Evolutionary conservation across 1,140 invertebrate genomes (phyloP).

Genomic region (Neuroterus valhalla): DNA sequence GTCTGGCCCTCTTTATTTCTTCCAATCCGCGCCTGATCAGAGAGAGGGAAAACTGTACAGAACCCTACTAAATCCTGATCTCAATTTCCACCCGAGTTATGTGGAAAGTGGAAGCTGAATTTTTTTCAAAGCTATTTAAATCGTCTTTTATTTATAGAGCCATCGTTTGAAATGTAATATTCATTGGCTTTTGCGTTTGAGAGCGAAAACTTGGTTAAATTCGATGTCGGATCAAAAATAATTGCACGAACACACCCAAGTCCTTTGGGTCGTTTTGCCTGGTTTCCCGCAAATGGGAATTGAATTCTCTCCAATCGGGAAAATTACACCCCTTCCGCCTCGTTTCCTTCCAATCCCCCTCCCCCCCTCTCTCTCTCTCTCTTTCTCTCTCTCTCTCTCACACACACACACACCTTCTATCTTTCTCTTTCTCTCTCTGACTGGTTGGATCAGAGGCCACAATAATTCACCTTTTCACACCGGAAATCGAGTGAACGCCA

Average conservation of each 20-base stretch:
- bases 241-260: slow-evolving; percentile 16
- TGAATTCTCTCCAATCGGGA: slow-evolving; percentile 30
- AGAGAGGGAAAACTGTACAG: no score
- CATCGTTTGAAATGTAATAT: not conserved
- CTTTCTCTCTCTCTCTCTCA: not conserved
- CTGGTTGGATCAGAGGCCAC: slow-evolving; percentile 8
- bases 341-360: not conserved
- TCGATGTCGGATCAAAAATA: slow-evolving; percentile 18
- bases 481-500: slow-evolving; percentile 20
- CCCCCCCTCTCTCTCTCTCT: not conserved
- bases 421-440: not conserved
- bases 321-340: slow-evolving; percentile 23
- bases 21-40: no score
- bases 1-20: no score
- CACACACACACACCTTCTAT: not conserved
- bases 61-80: no score
- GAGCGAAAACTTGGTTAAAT: slow-evolving; percentile 1
- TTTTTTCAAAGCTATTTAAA: no score
- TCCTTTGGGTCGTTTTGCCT: slow-evolving; percentile 16
- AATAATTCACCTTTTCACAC: slow-evolving; percentile 29
- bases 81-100: no score
- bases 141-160: no score
- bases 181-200: not conserved
- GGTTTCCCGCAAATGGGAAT: slow-evolving; percentile 20
- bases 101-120: no score